phyloP scores from a whole-genome alignment of 2,113 vertebrate genomes.

The Lampris megalopsis region DNA sequence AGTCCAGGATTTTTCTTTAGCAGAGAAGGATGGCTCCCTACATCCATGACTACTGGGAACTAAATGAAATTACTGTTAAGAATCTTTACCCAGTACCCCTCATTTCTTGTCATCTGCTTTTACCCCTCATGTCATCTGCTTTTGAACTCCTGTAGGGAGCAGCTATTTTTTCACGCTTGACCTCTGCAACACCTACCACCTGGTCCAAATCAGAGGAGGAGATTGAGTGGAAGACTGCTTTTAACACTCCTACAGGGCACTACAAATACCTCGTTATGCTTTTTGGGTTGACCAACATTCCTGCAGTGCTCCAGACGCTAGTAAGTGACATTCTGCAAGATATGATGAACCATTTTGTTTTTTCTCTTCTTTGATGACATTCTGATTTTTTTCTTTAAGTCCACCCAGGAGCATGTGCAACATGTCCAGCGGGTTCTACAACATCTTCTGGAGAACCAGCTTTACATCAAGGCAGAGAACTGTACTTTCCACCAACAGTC shows the following conservation, averaged over 20 bases:
- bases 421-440: background rate
- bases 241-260: background rate
- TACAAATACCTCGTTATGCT: conserved; percentile 12
- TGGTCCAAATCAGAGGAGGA: background rate
- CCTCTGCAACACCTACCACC: conserved; percentile 2
- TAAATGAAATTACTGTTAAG: background rate
- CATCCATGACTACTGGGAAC: background rate
- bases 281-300: background rate
- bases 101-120: too few species aligned
- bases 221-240: conserved; percentile 19
- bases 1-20: background rate
- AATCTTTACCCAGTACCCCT: background rate
- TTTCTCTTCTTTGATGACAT: background rate
- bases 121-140: background rate
- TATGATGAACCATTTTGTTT: background rate
- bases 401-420: background rate
- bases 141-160: background rate
- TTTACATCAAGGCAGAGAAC: background rate
- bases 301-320: conserved; percentile 11
- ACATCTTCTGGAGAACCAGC: background rate
- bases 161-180: conserved; percentile 4
- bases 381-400: background rate
- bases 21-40: background rate
- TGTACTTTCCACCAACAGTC: background rate
- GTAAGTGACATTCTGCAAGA: conserved; percentile 5